Evolutionary conservation across 2,797 vertebrate species (phyloP).

Genomic region (Lutjanus argentimaculatus): DNA sequence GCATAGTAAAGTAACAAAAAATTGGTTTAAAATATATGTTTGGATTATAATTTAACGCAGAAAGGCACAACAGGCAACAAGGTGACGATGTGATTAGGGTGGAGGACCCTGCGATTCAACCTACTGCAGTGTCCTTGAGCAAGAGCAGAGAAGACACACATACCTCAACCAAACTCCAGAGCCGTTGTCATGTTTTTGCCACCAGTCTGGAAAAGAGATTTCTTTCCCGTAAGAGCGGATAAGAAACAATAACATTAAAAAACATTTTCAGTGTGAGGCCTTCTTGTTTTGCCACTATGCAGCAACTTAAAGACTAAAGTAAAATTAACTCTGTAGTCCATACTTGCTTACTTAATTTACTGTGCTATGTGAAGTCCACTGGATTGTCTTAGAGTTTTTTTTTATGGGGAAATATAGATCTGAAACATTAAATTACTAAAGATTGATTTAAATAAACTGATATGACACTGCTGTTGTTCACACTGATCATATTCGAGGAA

Average conservation of each 20-base stretch:
- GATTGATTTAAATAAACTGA: conserved; percentile 7
- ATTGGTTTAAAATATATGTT: conserved; percentile 14
- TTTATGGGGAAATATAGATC: not conserved
- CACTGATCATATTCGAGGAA: not conserved
- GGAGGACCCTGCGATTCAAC: not conserved
- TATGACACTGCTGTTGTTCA: conserved; percentile 4
- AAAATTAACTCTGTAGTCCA: not conserved
- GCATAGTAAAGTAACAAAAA: conserved; percentile 11
- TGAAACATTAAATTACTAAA: conserved; percentile 4
- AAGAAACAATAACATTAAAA: not conserved
- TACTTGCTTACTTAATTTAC: not conserved
- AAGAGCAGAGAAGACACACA: not conserved
- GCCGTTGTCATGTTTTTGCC: not conserved
- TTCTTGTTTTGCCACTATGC: conserved; percentile 9
- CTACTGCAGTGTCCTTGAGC: not conserved
- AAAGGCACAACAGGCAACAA: conserved; percentile 62
- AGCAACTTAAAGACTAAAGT: conserved; percentile 11
- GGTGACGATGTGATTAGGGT: not conserved
- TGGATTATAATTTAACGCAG: conserved; percentile 29
- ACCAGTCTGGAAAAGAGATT: not conserved
- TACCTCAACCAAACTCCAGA: conserved; percentile 10
- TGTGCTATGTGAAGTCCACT: not conserved
- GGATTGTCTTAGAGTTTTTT: not conserved
- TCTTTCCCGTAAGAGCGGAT: too few relatives aligned
- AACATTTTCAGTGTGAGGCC: not conserved